These are phyloP conservation scores for Nebria salina DNA, from an alignment of 2,888 invertebrate genomes.

Conservation along the genomic window DNA sequence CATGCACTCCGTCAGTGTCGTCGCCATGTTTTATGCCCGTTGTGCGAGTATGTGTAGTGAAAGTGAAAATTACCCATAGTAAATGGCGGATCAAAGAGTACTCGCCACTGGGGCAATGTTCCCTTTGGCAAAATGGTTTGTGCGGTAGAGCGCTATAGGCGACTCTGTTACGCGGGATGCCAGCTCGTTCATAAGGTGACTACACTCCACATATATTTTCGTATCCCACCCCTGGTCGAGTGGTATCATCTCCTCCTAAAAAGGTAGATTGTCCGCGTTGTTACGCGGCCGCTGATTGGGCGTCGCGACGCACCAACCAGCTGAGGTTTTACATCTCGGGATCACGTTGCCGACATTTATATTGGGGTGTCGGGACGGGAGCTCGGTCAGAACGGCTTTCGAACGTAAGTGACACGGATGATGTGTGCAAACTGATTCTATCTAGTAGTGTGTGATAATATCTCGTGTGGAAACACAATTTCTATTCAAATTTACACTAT, in stretches of 20 bases:
- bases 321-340: slow-evolving; percentile 66
- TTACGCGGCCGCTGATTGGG: slow-evolving; percentile 65
- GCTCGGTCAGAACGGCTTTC: slow-evolving; percentile 96
- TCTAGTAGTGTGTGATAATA: slow-evolving; percentile 5
- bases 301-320: slow-evolving; percentile 61
- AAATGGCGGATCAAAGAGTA: slow-evolving; percentile 8
- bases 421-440: slow-evolving; percentile 34
- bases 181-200: slow-evolving; percentile 24
- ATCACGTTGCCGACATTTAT: slow-evolving; percentile 85
- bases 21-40: slow-evolving; percentile 6
- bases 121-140: slow-evolving; percentile 13
- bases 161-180: slow-evolving; percentile 9
- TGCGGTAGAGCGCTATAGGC: background rate
- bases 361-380: slow-evolving; percentile 75
- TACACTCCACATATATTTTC: slow-evolving; percentile 54
- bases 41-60: slow-evolving; percentile 5
- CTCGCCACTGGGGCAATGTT: slow-evolving; percentile 20
- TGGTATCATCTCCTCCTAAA: slow-evolving; percentile 68
- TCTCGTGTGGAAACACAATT: slow-evolving; percentile 46
- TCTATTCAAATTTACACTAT: slow-evolving; percentile 11
- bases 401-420: slow-evolving; percentile 81
- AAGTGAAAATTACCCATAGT: slow-evolving; percentile 25
- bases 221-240: slow-evolving; percentile 53
- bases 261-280: slow-evolving; percentile 69
- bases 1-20: background rate